Evolutionary conservation across 1,140 invertebrate genomes (phyloP).

Genomic region (Lepidurus apus): DNA sequence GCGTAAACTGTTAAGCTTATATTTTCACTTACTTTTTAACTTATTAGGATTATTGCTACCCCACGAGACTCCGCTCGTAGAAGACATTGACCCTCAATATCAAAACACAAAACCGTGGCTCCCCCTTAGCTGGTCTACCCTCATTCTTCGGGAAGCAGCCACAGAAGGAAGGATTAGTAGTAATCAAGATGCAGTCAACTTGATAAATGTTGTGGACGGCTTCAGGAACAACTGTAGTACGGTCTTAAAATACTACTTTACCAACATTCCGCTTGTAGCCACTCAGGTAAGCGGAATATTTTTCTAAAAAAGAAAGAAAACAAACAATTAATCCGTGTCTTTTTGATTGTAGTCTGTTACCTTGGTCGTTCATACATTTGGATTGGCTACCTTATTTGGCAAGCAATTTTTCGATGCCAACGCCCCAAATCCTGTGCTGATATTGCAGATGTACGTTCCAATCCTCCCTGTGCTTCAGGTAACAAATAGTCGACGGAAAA

Average conservation of each 20-base stretch:
- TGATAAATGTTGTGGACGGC: conserved; percentile 17
- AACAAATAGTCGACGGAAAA: background rate
- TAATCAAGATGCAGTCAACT: conserved; percentile 20
- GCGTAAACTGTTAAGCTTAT: background rate
- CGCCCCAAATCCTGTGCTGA: background rate
- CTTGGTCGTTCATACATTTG: conserved; percentile 31
- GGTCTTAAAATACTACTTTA: conserved; percentile 30
- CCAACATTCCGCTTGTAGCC: conserved; percentile 29
- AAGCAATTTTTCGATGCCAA: conserved; percentile 30
- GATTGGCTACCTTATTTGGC: conserved; percentile 27
- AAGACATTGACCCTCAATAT: background rate
- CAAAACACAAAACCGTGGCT: conserved; percentile 4
- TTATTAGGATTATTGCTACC: background rate
- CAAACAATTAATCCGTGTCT: background rate
- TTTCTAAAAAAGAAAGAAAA: background rate
- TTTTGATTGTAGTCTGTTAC: conserved; percentile 24
- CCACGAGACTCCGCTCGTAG: background rate
- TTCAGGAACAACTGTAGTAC: conserved; percentile 30
- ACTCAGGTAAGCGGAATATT: conserved; percentile 25
- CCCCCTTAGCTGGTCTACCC: conserved; percentile 20
- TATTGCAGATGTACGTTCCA: conserved; percentile 23
- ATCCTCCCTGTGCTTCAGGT: conserved; percentile 31
- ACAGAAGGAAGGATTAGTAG: background rate
- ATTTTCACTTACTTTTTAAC: background rate
- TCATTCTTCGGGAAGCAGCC: conserved; percentile 21